Conservation (phyloP, 2,888 invertebrate species). For the Peribatodes rhomboidaria region DNA sequence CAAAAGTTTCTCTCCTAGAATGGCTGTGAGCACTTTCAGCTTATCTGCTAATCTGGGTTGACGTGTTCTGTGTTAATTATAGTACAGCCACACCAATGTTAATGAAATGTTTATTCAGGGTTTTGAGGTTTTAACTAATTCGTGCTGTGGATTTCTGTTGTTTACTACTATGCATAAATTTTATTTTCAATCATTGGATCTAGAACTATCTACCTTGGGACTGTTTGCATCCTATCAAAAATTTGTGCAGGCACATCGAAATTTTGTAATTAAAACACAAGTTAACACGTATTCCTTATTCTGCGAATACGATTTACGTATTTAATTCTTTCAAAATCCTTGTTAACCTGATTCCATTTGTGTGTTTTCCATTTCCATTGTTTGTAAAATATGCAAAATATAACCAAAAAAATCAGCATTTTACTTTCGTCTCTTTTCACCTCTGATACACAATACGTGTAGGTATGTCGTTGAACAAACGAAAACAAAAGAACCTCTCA, state of each 20-base stretch:
- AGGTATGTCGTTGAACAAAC: slow-evolving; percentile 7
- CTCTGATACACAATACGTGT: neutral
- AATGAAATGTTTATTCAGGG: neutral
- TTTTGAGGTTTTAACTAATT: neutral
- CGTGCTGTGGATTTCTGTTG: neutral
- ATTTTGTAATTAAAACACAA: no score
- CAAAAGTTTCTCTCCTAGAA: neutral
- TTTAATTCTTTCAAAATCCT: no score
- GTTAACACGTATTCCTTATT: no score
- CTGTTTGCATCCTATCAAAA: no score
- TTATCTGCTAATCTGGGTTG: slow-evolving; percentile 12
- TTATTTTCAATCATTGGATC: no score
- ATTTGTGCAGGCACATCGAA: no score
- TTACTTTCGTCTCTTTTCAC: neutral
- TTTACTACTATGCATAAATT: no score
- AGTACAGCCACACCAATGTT: neutral
- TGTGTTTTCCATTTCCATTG: no score
- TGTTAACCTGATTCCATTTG: no score
- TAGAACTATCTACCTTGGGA: no score
- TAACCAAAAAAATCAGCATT: neutral
- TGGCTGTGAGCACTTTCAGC: neutral
- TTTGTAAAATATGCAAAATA: neutral
- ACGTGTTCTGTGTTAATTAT: slow-evolving; percentile 9
- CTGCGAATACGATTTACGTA: no score
- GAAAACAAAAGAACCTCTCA: slow-evolving; percentile 28